Evolutionary conservation across 2,888 invertebrate genomes (phyloP).

Genomic region (Macroteleia sp.): DNA sequence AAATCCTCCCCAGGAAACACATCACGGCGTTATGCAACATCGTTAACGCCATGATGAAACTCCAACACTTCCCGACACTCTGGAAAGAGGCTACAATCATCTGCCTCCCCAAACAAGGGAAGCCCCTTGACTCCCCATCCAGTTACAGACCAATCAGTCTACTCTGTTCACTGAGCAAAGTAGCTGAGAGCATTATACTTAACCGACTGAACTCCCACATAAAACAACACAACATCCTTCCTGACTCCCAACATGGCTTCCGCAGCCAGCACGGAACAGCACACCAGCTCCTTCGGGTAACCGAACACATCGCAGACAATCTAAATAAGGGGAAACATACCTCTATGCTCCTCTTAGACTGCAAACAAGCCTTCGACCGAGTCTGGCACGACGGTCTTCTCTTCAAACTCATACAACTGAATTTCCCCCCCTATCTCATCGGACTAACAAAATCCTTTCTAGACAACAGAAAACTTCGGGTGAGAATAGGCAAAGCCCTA

Average conservation of each 20-base stretch:
- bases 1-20: constrained; percentile 5
- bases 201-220: not conserved
- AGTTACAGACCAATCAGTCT: no score
- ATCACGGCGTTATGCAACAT: constrained; percentile 11
- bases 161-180: not conserved
- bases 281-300: constrained; percentile 27
- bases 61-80: not conserved
- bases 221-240: not conserved
- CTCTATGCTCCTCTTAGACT: no score
- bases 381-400: constrained; percentile 1
- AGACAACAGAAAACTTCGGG: not conserved
- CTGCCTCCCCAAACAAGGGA: not conserved
- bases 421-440: constrained; percentile 1
- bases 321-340: no score
- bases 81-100: not conserved
- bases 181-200: not conserved
- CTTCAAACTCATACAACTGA: not conserved
- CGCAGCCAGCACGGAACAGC: constrained; percentile 12
- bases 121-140: not conserved
- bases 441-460: no score
- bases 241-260: no score
- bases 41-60: not conserved
- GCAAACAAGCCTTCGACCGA: no score
- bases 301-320: constrained; percentile 13
- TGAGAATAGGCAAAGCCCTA: not conserved